Base-by-base conservation (phyloP, 92 coral and sea anemone species). In the Phenganax subtilis region DNA sequence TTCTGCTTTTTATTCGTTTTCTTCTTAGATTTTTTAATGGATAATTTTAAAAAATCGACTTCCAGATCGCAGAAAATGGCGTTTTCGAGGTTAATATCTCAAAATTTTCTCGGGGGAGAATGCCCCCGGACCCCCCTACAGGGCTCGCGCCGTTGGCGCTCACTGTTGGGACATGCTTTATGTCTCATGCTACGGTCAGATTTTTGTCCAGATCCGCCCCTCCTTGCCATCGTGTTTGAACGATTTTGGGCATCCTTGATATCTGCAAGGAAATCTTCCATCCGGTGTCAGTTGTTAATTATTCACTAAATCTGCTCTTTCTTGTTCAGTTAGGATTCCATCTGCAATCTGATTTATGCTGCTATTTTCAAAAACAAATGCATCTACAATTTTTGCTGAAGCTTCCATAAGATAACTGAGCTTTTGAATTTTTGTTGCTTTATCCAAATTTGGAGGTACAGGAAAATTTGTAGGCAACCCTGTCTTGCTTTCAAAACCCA, bases 241-340 rank as follows among this genome's bases (percentile, higher is more conserved):
- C 7, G 84, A 66, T 70, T 54, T 57, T 6, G n/a, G 31, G 28
- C 87, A 83, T 14, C 87, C 89, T 60, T 66, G 71, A 71, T 76
- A 25, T 17, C 89, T 14, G 65, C 93, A 87, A 17, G 89, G 89
- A 75, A 87, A 90, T 80, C 89, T 79, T 5, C 90, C 89, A 61
- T 82, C 86, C 4, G 73, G 74, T 52, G 90, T 90, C 54, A 89
- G 85, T 62, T 79, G 53, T 62, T 90, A 89, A 52, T 75, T 76
- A 62, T 87, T 56, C 30, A 80, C 54, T 7, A 75, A 16, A 62
- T 81, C 63, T 58, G 82, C 83, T 61, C 16, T 87, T 82, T 89
- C 88, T 75, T 87, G 89, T 61, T 82, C 54, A 29, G 86, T 66
- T 31, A 87, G 58, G 2, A 87, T 70, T 72, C 60, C 71, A 61